Evolutionary conservation across 2,797 vertebrate genomes (phyloP).

Genomic region (Sebastes minor): DNA sequence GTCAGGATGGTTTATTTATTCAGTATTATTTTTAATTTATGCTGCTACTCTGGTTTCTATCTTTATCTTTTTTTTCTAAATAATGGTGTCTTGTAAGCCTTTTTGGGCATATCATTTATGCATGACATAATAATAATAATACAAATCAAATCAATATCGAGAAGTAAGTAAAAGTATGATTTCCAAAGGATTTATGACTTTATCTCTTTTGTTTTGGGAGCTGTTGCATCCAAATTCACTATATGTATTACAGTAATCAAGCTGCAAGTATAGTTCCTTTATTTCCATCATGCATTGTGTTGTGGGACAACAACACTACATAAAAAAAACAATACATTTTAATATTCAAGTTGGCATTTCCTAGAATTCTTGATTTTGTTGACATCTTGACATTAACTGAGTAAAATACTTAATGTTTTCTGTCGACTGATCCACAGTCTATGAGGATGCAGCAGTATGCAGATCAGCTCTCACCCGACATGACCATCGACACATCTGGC

Average conservation of each 20-base stretch:
- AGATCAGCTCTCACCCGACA: constrained; percentile 89
- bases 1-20: no score
- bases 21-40: no score
- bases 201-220: background rate
- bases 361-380: background rate
- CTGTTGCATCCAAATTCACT: background rate
- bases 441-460: constrained; percentile 90
- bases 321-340: no score
- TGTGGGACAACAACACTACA: background rate
- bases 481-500: constrained; percentile 89
- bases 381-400: background rate
- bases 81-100: no score
- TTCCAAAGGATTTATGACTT: background rate
- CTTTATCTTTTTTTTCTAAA: no score
- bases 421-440: constrained; percentile 74
- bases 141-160: background rate
- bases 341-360: background rate
- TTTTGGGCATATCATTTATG: no score
- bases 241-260: background rate
- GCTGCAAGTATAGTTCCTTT: background rate
- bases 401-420: background rate
- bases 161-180: background rate
- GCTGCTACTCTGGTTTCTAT: no score
- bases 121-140: no score
- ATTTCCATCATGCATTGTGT: background rate